These are phyloP conservation scores for Dryobotodes eremita DNA, from an alignment of 2,888 invertebrate genomes.

Conservation along the genomic window DNA sequence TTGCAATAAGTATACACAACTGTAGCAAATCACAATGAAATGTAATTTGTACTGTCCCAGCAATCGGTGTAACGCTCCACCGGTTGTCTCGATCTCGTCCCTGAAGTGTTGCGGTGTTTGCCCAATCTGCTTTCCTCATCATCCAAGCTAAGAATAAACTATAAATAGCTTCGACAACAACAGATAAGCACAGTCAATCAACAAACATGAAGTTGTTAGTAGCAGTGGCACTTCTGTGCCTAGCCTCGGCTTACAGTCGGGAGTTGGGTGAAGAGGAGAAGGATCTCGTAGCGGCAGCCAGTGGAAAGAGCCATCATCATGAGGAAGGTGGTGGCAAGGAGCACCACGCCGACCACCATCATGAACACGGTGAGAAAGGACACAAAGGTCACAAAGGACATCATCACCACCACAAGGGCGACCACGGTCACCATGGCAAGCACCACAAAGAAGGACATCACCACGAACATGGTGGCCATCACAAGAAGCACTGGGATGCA, in stretches of 20 bases:
- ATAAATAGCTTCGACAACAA: conserved; percentile 83
- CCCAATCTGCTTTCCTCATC: conserved; percentile 86
- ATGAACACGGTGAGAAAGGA: conserved; percentile 85
- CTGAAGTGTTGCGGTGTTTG: conserved; percentile 82
- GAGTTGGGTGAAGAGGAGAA: conserved; percentile 83
- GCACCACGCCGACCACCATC: conserved; percentile 86
- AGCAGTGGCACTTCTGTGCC: conserved; percentile 83
- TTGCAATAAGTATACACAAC: conserved; percentile 57
- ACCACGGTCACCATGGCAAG: conserved; percentile 85
- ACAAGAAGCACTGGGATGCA: conserved; percentile 87
- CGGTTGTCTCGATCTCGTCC: conserved; percentile 80
- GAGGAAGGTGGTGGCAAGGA: conserved; percentile 87
- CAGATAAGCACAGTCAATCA: conserved; percentile 75
- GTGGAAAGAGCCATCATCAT: conserved; percentile 81
- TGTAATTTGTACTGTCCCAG: conserved; percentile 72
- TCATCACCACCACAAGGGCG: conserved; percentile 87
- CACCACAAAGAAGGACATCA: conserved; percentile 87
- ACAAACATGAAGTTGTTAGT: conserved; percentile 85
- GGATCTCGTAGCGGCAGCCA: conserved; percentile 86
- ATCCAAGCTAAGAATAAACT: conserved; percentile 84
- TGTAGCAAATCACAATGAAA: conserved; percentile 72
- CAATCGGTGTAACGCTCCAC: conserved; percentile 83
- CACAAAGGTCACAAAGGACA: conserved; percentile 88
- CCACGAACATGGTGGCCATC: conserved; percentile 85
- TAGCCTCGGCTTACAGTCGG: conserved; percentile 83